Base-by-base conservation (phyloP, 2,888 invertebrate species). In the Pseudococcus viburni region DNA sequence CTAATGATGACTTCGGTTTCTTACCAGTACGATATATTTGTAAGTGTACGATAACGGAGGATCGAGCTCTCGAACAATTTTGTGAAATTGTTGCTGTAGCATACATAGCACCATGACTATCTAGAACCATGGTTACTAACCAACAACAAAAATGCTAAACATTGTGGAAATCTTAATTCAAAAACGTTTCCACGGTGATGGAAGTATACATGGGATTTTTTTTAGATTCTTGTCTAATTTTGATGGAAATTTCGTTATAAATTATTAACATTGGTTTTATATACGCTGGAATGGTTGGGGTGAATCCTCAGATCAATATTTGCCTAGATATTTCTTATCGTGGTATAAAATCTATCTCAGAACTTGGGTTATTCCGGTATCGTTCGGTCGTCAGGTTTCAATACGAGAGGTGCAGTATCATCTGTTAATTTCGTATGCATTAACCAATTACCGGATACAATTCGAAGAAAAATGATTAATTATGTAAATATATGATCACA, bases 111-210 rank as follows among this genome's bases (percentile, higher is more conserved):
- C 19, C 9, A 83, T 46, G 46, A 83, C 80, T 73, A 73, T 73
- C 64, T 8, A 83, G 33, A 83, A 83, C 80, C 80, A 83, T 83
- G 80, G 80, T 83, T 83, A 83, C 80, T 46, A 83, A 83, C 80
- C 80, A 83, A 83, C 80, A 83, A 83, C 80, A 83, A 83, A 83
- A 83, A 83, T 46, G 46, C 46, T 83, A 46, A 83, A 83, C 80
- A 46, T 83, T 83, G 80, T 83, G 46, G 46, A 83, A 83, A 83
- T 83, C 80, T 83, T 46, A 83, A 42, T 83, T 83, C 80, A 42
- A 83, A 83, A 83, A 83, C 42, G 80, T 83, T 83, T 83, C 80
- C 80, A 83, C 80, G 80, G 80, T 83, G 80, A 83, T 83, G 80
- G 80, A 83, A 83, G 80, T 83, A 83, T 83, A 83, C 80, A 83